phyloP scores from a whole-genome alignment of 2,888 invertebrate species.

The Sabatieria punctata region DNA sequence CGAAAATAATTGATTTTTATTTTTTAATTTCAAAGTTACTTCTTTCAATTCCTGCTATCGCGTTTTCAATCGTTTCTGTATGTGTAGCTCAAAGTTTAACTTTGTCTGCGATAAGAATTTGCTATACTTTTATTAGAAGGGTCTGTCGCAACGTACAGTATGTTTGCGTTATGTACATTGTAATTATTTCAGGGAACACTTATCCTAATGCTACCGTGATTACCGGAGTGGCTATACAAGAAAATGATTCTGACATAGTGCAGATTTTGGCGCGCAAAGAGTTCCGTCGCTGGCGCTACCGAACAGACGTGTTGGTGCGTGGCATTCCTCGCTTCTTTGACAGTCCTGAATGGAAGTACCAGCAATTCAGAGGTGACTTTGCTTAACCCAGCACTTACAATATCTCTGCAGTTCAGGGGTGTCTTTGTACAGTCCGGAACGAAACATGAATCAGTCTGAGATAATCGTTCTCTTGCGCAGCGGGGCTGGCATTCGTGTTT shows the following conservation, averaged over 20 bases:
- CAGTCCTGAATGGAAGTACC: slow-evolving; percentile 61
- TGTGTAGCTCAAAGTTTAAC: too few species aligned
- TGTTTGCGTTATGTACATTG: too few species aligned
- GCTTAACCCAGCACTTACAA: slow-evolving; percentile 6
- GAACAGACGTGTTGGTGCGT: slow-evolving; percentile 67
- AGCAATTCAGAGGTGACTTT: slow-evolving; percentile 61
- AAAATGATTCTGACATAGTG: slow-evolving; percentile 62
- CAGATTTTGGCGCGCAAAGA: slow-evolving; percentile 43
- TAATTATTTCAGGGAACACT: slow-evolving; percentile 15
- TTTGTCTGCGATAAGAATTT: too few species aligned
- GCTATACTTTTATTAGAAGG: too few species aligned
- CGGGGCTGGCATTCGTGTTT: slow-evolving; percentile 2
- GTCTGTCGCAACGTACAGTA: too few species aligned
- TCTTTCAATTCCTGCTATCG: too few species aligned
- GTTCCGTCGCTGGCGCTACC: slow-evolving; percentile 8
- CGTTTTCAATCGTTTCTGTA: too few species aligned
- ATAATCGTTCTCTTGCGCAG: slow-evolving; percentile 44
- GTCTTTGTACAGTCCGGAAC: slow-evolving; percentile 73
- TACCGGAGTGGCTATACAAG: slow-evolving; percentile 46
- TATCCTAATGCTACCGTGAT: slow-evolving; percentile 28
- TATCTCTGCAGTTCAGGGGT: slow-evolving; percentile 43
- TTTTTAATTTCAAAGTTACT: too few species aligned
- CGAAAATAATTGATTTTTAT: too few species aligned
- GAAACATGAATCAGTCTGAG: slow-evolving; percentile 75
- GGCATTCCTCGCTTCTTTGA: slow-evolving; percentile 68